These are phyloP conservation scores for Ennomos fuscantarius DNA, from an alignment of 2,888 invertebrate species.

Conservation along the genomic window DNA sequence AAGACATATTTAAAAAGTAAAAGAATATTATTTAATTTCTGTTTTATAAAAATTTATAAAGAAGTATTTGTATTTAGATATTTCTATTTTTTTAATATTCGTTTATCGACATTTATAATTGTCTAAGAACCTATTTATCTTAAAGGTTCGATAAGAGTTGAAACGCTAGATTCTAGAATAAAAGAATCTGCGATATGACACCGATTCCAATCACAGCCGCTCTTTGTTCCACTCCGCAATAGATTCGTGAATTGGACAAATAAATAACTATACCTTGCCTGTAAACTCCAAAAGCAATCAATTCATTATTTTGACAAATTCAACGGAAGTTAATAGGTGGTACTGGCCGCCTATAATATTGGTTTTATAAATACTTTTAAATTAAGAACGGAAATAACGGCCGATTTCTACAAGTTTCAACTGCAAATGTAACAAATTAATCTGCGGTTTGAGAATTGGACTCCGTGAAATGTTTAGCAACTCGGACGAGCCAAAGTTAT, in stretches of 20 bases:
- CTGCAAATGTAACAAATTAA: conserved; percentile 11
- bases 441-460: conserved; percentile 14
- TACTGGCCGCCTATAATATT: background rate
- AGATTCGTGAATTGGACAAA: conserved; percentile 30
- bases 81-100: too few relatives aligned
- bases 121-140: too few relatives aligned
- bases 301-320: conserved; percentile 41
- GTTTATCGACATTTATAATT: too few relatives aligned
- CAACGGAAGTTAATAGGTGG: conserved; percentile 14
- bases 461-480: conserved; percentile 14
- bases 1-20: too few relatives aligned
- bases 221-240: conserved; percentile 15
- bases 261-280: conserved; percentile 26
- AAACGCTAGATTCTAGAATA: too few relatives aligned
- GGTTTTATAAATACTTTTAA: conserved; percentile 20
- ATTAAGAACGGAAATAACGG: conserved; percentile 42
- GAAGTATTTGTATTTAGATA: too few relatives aligned
- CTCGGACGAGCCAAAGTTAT: conserved; percentile 1
- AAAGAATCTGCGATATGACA: too few relatives aligned
- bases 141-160: too few relatives aligned
- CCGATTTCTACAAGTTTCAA: conserved; percentile 19
- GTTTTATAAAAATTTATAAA: too few relatives aligned
- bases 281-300: conserved; percentile 30
- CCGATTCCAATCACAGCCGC: too few relatives aligned
- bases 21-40: too few relatives aligned